These are phyloP conservation scores for Pseudoatta argentina DNA, from an alignment of 1,140 invertebrate genomes.

Conservation along the genomic window DNA sequence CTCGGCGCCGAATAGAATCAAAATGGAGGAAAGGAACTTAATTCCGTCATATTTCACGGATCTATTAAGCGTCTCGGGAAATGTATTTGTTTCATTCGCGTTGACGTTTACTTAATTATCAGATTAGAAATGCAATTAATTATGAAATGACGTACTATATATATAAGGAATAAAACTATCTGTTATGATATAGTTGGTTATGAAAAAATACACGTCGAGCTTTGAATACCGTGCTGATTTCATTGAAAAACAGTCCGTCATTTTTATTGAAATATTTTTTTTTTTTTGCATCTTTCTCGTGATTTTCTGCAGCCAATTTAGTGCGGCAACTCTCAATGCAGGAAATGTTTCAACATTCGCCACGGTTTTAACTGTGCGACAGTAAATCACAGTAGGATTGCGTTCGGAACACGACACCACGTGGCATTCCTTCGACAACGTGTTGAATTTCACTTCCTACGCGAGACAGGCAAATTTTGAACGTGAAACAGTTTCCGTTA, in stretches of 20 bases:
- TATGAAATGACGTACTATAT: background rate
- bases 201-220: background rate
- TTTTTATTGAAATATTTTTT: slow-evolving; percentile 8
- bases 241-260: background rate
- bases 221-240: background rate
- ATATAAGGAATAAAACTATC: background rate
- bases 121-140: background rate
- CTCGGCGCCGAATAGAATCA: background rate
- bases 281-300: background rate
- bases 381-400: slow-evolving; percentile 60
- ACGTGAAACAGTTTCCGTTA: slow-evolving; percentile 29
- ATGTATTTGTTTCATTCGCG: background rate
- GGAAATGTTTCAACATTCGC: slow-evolving; percentile 51
- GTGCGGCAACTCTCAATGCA: background rate
- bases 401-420: slow-evolving; percentile 59
- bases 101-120: background rate
- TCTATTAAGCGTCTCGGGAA: background rate
- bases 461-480: slow-evolving; percentile 39
- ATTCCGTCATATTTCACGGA: background rate
- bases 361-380: slow-evolving; percentile 53
- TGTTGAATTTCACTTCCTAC: slow-evolving; percentile 61
- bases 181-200: background rate
- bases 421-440: slow-evolving; percentile 64
- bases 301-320: slow-evolving; percentile 12
- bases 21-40: background rate